Evolutionary conservation across 2,113 vertebrate genomes (phyloP).

Genomic region (Amphilophus citrinellus): DNA sequence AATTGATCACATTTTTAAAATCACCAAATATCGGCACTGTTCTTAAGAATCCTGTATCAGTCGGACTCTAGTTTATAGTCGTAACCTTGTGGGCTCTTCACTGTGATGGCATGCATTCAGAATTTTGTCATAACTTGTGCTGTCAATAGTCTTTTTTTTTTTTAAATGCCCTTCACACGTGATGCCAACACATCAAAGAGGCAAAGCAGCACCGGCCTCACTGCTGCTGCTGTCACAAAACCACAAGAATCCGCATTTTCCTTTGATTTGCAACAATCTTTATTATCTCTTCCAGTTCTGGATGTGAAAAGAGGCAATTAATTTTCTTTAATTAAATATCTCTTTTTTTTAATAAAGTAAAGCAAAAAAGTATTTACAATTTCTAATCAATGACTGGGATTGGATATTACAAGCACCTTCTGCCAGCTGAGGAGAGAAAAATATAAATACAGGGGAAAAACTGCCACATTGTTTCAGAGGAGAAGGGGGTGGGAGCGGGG

Average conservation of each 20-base stretch:
- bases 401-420: constrained; percentile 88
- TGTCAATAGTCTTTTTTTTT: too few relatives aligned
- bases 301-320: constrained; percentile 90
- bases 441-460: constrained; percentile 87
- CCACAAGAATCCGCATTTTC: background rate
- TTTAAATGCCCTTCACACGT: too few relatives aligned
- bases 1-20: too few relatives aligned
- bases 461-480: constrained; percentile 54
- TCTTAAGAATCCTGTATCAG: too few relatives aligned
- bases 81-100: too few relatives aligned
- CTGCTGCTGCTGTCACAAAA: background rate
- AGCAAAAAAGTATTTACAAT: constrained; percentile 90
- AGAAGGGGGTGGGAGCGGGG: background rate
- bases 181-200: too few relatives aligned
- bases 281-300: constrained; percentile 88
- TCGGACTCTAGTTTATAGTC: too few relatives aligned
- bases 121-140: too few relatives aligned
- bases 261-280: constrained; percentile 80
- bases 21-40: too few relatives aligned
- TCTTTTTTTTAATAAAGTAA: constrained; percentile 88
- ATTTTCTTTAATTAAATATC: constrained; percentile 91
- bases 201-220: too few relatives aligned
- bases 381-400: constrained; percentile 85
- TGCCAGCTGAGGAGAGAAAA: constrained; percentile 81
- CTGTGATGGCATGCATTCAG: too few relatives aligned